Percentiles rank a stretch among this genome's conserved stretches.
Evolutionary conservation across 1,140 invertebrate genomes (phyloP).

Genomic region (Drosophila punjabiensis): DNA sequence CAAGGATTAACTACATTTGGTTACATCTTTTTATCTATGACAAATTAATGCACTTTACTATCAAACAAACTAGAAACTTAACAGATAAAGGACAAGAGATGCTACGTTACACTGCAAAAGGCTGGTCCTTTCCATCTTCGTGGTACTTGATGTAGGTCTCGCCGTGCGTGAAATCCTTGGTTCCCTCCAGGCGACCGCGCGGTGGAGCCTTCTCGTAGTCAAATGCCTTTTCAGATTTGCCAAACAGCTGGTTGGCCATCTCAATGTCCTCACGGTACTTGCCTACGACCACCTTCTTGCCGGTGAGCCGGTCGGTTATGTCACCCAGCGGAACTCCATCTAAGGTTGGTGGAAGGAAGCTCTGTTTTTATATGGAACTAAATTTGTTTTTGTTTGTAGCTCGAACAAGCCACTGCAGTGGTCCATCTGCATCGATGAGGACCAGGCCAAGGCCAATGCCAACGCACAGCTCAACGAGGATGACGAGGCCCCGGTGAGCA

Average conservation of each 20-base stretch:
- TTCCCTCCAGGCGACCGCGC: slow-evolving; percentile 92
- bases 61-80: slow-evolving; percentile 46
- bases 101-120: slow-evolving; percentile 86
- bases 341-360: slow-evolving; percentile 85
- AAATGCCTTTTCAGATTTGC: slow-evolving; percentile 89
- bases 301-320: slow-evolving; percentile 92
- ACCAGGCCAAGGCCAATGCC: slow-evolving; percentile 56
- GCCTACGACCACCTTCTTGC: slow-evolving; percentile 90
- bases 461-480: slow-evolving; percentile 66
- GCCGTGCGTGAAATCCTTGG: slow-evolving; percentile 92
- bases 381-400: slow-evolving; percentile 21
- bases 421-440: slow-evolving; percentile 75
- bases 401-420: slow-evolving; percentile 76
- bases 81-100: slow-evolving; percentile 11
- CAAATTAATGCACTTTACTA: slow-evolving; percentile 36
- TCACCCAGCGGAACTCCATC: slow-evolving; percentile 90
- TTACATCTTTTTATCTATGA: background rate
- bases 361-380: background rate
- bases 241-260: slow-evolving; percentile 89
- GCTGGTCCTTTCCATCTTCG: slow-evolving; percentile 90
- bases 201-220: slow-evolving; percentile 91
- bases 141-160: slow-evolving; percentile 91
- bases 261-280: slow-evolving; percentile 92
- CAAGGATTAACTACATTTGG: background rate
- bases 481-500: slow-evolving; percentile 50